A percentile compares a stretch with the other conserved stretches of the same genome.
Conservation (phyloP, 1,140 invertebrate genomes). For the Mycetomoellerius zeteki region DNA sequence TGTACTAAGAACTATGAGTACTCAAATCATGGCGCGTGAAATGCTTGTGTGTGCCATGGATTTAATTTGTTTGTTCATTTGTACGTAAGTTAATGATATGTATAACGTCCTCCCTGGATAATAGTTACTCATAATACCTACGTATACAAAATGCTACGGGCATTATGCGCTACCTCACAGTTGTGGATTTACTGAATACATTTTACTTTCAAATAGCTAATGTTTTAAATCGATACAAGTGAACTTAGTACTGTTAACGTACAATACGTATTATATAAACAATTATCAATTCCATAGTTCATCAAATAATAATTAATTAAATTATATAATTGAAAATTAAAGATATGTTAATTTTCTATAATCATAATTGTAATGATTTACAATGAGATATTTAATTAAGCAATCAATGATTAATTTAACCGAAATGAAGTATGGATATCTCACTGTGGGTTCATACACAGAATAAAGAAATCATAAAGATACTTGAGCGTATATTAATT, state of each 20-base stretch:
- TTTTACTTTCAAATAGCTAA: constrained; percentile 30
- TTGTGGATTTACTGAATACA: neutral
- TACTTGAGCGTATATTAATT: neutral
- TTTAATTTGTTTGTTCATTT: constrained; percentile 25
- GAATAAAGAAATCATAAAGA: neutral
- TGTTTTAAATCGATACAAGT: neutral
- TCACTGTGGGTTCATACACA: neutral
- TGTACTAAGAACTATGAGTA: neutral
- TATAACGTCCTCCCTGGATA: neutral
- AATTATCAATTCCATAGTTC: neutral
- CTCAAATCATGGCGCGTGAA: neutral
- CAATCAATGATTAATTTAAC: neutral
- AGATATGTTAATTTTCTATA: neutral
- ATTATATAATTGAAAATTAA: neutral
- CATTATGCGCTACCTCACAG: neutral
- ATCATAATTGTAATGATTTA: neutral
- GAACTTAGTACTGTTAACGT: neutral
- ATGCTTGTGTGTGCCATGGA: neutral
- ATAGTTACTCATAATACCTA: neutral
- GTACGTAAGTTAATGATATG: constrained; percentile 18
- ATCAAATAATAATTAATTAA: neutral
- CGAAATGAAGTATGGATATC: neutral
- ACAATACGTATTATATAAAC: neutral
- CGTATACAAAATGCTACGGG: neutral
- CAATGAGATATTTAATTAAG: neutral